Percentiles rank a stretch among this genome's conserved stretches.
phyloP scores from a whole-genome alignment of 2,888 invertebrate species.

The Griposia aprilina region DNA sequence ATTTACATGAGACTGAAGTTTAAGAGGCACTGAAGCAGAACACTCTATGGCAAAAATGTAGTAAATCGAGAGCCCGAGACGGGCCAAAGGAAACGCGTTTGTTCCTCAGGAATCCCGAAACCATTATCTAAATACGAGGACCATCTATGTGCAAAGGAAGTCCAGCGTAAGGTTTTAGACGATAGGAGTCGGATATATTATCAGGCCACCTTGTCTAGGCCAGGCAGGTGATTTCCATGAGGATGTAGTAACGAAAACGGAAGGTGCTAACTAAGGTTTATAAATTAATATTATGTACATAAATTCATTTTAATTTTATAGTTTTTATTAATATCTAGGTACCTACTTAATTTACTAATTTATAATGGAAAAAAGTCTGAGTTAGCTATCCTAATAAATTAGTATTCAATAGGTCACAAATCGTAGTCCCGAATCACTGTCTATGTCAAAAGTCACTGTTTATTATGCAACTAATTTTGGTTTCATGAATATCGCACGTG shows the following conservation, averaged over 20 bases:
- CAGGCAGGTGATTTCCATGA: neutral
- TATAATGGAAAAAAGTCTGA: neutral
- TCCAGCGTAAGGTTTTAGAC: neutral
- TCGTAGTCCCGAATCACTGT: neutral
- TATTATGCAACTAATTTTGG: neutral
- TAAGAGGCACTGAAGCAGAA: neutral
- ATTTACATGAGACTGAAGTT: constrained; percentile 13
- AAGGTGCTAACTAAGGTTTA: too few species aligned
- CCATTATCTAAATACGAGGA: neutral
- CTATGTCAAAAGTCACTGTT: neutral
- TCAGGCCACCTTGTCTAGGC: neutral
- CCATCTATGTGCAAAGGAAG: neutral
- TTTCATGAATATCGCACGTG: neutral
- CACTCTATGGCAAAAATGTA: neutral
- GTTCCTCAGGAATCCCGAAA: neutral
- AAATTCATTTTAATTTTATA: neutral
- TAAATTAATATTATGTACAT: neutral
- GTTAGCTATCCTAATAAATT: neutral
- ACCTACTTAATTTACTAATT: neutral
- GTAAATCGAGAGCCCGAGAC: neutral
- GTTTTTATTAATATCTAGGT: neutral
- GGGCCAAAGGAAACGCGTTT: neutral
- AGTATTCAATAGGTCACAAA: too few species aligned
- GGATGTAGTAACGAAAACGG: neutral
- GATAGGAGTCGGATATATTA: neutral